Conservation (phyloP, 2,797 vertebrate genomes). For the Neosilurus mollespiculum region DNA sequence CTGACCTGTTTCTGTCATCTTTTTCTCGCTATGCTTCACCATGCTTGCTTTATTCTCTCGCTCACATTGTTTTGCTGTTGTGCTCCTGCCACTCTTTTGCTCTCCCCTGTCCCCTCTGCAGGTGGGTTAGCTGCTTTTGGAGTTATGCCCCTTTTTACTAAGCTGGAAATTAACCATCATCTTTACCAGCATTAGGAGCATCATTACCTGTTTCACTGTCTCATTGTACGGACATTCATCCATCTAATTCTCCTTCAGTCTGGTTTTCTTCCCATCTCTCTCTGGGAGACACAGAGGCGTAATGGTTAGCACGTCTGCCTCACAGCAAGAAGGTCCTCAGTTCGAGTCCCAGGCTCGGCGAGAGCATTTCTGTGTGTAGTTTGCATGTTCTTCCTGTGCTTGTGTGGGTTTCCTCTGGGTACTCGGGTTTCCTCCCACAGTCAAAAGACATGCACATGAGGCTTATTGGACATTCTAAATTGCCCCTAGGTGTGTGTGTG, state of each 20-base stretch:
- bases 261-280: constrained; percentile 1
- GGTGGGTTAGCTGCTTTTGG: constrained; percentile 1
- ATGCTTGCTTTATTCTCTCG: not conserved
- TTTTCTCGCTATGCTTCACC: constrained; percentile 25
- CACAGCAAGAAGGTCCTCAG: too few relatives aligned
- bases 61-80: constrained; percentile 21
- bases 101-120: constrained; percentile 4
- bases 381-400: too few relatives aligned
- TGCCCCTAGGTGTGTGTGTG: not conserved
- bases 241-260: constrained; percentile 5
- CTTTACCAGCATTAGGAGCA: constrained; percentile 15
- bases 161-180: constrained; percentile 27
- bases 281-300: too few relatives aligned
- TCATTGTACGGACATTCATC: not conserved
- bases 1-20: constrained; percentile 60
- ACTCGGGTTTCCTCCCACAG: too few relatives aligned
- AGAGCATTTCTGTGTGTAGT: too few relatives aligned
- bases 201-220: not conserved
- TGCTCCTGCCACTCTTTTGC: constrained; percentile 14
- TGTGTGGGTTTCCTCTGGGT: too few relatives aligned
- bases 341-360: too few relatives aligned
- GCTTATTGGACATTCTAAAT: too few relatives aligned
- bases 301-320: too few relatives aligned
- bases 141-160: constrained; percentile 28
- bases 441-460: too few relatives aligned